These are phyloP conservation scores for Volucella inflata DNA, from an alignment of 2,888 invertebrate species.

Conservation along the genomic window DNA sequence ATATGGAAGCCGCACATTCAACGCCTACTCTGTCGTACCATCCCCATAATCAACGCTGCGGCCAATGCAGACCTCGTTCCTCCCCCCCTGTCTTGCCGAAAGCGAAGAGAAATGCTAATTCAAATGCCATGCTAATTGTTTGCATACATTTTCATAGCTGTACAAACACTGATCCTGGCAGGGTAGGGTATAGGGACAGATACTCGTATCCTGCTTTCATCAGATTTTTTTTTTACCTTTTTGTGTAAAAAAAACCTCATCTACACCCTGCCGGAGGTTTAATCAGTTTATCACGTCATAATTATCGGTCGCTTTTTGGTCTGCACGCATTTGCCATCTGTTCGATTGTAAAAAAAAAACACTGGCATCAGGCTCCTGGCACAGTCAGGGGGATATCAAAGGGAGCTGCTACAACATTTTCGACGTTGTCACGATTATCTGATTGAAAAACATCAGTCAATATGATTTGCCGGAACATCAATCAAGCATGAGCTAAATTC, in stretches of 20 bases:
- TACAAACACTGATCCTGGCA: not conserved
- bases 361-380: slow-evolving; percentile 14
- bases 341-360: slow-evolving; percentile 39
- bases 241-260: slow-evolving; percentile 13
- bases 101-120: slow-evolving; percentile 31
- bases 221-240: slow-evolving; percentile 8
- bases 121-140: slow-evolving; percentile 18
- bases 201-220: not conserved
- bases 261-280: slow-evolving; percentile 40
- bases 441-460: slow-evolving; percentile 73
- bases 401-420: too few relatives aligned
- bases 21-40: not conserved
- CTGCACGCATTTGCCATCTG: slow-evolving; percentile 52
- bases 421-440: slow-evolving; percentile 43
- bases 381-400: too few relatives aligned
- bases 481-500: slow-evolving; percentile 74
- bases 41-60: too few relatives aligned
- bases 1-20: slow-evolving; percentile 40
- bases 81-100: slow-evolving; percentile 13
- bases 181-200: too few relatives aligned
- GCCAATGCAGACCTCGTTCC: slow-evolving; percentile 20
- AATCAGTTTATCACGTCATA: slow-evolving; percentile 73
- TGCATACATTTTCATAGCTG: slow-evolving; percentile 52
- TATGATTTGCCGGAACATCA: slow-evolving; percentile 74
- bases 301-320: slow-evolving; percentile 68